Evolutionary conservation across 2,797 vertebrate species (phyloP), one percentile per base, ranked within the genome.

Genomic region (Helarctos malayanus): DNA sequence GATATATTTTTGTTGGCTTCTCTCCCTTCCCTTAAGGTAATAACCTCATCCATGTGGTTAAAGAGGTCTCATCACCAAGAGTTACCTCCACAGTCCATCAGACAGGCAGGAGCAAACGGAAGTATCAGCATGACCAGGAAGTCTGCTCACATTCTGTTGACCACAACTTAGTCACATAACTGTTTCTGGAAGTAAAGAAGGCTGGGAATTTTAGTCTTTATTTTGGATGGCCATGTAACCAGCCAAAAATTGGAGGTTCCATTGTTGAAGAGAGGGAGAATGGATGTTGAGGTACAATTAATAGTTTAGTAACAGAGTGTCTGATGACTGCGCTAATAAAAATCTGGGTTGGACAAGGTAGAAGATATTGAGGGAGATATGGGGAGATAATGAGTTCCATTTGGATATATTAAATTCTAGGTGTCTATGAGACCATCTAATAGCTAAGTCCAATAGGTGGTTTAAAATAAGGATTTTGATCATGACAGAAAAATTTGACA

Each of bases 381-480:
- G 45, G 38, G 0, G 12, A 76, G 32, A 81, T n/a, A 57, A 25
- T 65, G 35, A 84, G 5, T 61, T 92, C n/a, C 23, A 41, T 71
- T 91, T 69, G 29, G 13, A 21, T 45, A 54, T 38, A 49, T 54
- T 56, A 75, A 88, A 4, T 61, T 68, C 68, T 54, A 94, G 73
- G 19, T 54, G 29, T 82, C 29, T 68, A 1, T 85, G 69, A 91
- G 69, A 41, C 38, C 21, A 18, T 68, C 14, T 75, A 16, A 83
- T 79, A 86, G 27, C 49, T 75, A 7, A 85, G 29, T 63, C 7
- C 8, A 88, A 16, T 13, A 68, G 3, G 4, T 45, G 49, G 23
- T 65, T 83, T 92, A 41, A 52, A 79, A 57, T 82, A 73, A 75
- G 35, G 38, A 86, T 47, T 93, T 93, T 56, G 52, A 49, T 76